phyloP scores from a whole-genome alignment of 2,797 vertebrate species.

The Falco biarmicus region DNA sequence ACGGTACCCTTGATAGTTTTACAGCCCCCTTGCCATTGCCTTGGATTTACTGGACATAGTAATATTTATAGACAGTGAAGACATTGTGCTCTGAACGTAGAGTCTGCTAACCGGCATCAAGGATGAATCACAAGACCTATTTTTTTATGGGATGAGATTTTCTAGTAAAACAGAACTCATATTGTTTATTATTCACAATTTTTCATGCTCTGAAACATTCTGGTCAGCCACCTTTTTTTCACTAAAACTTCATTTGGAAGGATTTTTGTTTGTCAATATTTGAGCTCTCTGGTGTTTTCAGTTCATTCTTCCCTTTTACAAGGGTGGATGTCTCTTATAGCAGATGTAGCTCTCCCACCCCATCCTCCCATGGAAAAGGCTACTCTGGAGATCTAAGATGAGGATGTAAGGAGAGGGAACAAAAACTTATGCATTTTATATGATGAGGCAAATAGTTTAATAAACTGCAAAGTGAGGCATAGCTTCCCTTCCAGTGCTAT shows the following conservation, averaged over 20 bases:
- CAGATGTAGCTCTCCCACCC: not conserved
- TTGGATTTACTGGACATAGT: conserved; percentile 49
- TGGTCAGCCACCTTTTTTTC: not conserved
- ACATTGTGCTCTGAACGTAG: not conserved
- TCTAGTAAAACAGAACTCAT: conserved; percentile 49
- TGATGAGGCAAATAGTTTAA: not conserved
- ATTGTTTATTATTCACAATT: conserved; percentile 47
- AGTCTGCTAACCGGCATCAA: not conserved
- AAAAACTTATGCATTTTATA: not conserved
- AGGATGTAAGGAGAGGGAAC: not conserved
- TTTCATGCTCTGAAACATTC: conserved; percentile 9
- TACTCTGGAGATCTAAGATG: not conserved
- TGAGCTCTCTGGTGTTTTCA: not conserved
- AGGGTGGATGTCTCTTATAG: not conserved
- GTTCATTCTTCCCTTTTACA: not conserved
- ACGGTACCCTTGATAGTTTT: conserved; percentile 25
- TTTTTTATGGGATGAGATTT: conserved; percentile 39
- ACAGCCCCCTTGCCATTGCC: conserved; percentile 18
- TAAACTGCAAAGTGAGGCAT: accelerated
- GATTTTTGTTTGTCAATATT: not conserved
- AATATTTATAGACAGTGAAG: conserved; percentile 47
- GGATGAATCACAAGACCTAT: conserved; percentile 13
- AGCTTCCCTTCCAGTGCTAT: accelerated
- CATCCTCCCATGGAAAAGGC: not conserved
- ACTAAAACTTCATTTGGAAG: not conserved